Evolutionary conservation across 2,888 invertebrate species (phyloP).

Genomic region (Catocala sponsa): DNA sequence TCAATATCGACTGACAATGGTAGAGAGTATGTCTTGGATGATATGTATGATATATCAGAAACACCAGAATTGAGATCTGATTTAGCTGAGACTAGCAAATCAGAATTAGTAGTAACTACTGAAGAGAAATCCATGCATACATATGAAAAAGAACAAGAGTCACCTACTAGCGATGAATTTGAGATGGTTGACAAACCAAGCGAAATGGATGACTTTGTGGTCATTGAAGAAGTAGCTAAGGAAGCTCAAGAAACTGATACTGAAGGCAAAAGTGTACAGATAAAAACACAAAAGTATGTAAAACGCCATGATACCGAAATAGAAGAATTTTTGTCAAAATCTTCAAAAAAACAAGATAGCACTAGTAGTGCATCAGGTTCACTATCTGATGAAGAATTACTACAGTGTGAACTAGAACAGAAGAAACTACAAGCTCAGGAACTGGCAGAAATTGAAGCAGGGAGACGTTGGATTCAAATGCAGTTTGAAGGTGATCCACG

Average conservation of each 20-base stretch:
- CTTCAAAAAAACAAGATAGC: slow-evolving; percentile 90
- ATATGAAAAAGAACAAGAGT: slow-evolving; percentile 89
- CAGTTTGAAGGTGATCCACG: slow-evolving; percentile 93
- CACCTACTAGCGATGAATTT: slow-evolving; percentile 94
- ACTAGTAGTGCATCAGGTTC: slow-evolving; percentile 88
- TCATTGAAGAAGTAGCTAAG: slow-evolving; percentile 95
- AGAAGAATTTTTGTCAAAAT: slow-evolving; percentile 91
- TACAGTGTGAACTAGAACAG: slow-evolving; percentile 91
- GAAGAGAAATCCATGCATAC: slow-evolving; percentile 88
- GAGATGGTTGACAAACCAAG: slow-evolving; percentile 96
- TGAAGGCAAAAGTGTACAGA: slow-evolving; percentile 94
- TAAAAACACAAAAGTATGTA: slow-evolving; percentile 84
- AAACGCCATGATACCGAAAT: slow-evolving; percentile 91
- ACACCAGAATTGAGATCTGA: slow-evolving; percentile 88
- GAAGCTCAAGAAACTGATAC: slow-evolving; percentile 94
- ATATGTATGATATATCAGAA: slow-evolving; percentile 88
- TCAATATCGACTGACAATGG: slow-evolving; percentile 90
- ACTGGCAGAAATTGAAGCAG: slow-evolving; percentile 90
- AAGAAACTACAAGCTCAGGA: slow-evolving; percentile 82
- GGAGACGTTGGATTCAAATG: slow-evolving; percentile 96
- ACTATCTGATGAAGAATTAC: slow-evolving; percentile 88
- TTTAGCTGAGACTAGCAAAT: slow-evolving; percentile 80
- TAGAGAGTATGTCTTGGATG: slow-evolving; percentile 89
- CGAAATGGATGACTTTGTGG: slow-evolving; percentile 95
- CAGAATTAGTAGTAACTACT: slow-evolving; percentile 89